Evolutionary conservation across 2,113 vertebrate genomes (phyloP).

Genomic region (Malurus alboscapulatus): DNA sequence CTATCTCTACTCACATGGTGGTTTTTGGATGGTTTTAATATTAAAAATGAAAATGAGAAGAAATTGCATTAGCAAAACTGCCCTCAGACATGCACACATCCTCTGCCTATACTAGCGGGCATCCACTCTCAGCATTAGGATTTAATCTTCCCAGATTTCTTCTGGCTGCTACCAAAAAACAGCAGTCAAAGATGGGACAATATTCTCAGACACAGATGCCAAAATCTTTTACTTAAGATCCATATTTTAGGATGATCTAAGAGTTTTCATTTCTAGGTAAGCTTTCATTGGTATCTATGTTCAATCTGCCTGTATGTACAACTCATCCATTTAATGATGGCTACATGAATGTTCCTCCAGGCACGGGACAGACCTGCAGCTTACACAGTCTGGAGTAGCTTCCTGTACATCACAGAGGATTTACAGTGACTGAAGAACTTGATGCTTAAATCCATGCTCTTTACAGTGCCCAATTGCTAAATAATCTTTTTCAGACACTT

Average conservation of each 20-base stretch:
- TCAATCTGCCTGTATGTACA: background rate
- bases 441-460: background rate
- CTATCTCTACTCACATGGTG: background rate
- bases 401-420: background rate
- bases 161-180: background rate
- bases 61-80: slow-evolving; percentile 1
- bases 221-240: background rate
- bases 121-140: background rate
- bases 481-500: background rate
- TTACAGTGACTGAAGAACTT: background rate
- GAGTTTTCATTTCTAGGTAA: background rate
- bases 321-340: background rate
- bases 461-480: background rate
- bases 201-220: background rate
- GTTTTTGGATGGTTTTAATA: slow-evolving; percentile 18
- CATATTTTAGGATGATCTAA: background rate
- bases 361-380: background rate
- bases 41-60: background rate
- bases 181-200: background rate
- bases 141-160: background rate
- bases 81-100: slow-evolving; percentile 16
- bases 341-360: background rate
- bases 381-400: background rate
- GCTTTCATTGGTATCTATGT: background rate
- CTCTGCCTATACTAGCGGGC: background rate